Evolutionary conservation across 2,888 invertebrate species (phyloP), one percentile per base, ranked within the genome.

Genomic region (Torymus tubicola): DNA sequence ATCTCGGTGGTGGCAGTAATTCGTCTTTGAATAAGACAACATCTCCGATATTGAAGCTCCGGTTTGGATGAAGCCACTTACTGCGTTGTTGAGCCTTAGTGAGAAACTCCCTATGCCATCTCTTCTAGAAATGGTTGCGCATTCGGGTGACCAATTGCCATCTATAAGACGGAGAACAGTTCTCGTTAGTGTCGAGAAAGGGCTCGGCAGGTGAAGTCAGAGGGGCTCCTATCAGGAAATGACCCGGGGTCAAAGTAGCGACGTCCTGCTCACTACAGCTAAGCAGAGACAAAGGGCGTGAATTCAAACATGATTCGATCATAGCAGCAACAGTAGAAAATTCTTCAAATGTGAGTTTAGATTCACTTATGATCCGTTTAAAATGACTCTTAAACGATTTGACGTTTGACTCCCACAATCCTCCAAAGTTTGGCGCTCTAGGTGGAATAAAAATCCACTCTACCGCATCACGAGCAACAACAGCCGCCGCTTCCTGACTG

Each of bases 321-420:
- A n/a, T 24, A 10, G 42, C 13, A 3, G 42, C 14, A 5, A 64
- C 10, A 13, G 42, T 64, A 8, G 10, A 13, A 24, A 68, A 55
- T 24, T 68, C 55, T n/a, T 53, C 14, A 14, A 55, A 68, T 24
- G 68, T 68, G 21, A 69, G 18, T 16, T 42, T n/a, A n/a, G 31
- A 11, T 8, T 69, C 58, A 11, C 31, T 31, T 8, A 70, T 57
- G 3, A 67, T 52, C 11, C 12, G n/a, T 11, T 52, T 12, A 14
- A 67, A 16, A 16, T 67, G 16, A 11, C 14, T 5, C 18, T 67
- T 67, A 16, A 50, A 67, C 0, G 67, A 50, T 8, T 18, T n/a
- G 12, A 67, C 16, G 12, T 31, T 58, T 10, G 70, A 16, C 18
- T 70, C 42, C 58, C 70, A 58, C 10, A 70, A 13, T 1, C 70